Base-by-base conservation (phyloP, 1,140 invertebrate species). In the Drosophila leontia region DNA sequence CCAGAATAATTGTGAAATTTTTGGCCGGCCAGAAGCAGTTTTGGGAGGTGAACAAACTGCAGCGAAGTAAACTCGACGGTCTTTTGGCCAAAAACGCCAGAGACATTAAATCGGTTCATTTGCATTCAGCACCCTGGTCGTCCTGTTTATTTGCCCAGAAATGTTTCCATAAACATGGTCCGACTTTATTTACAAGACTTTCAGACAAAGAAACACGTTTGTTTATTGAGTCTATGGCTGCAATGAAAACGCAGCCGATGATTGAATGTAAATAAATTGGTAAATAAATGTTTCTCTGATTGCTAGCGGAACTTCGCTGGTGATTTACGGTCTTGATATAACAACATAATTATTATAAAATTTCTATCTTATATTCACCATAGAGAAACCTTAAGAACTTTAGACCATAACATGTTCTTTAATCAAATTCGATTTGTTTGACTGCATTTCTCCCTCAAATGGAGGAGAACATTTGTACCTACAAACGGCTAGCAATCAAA, bases 131-230 rank as follows among this genome's bases (percentile, higher is more conserved):
- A 32, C 1, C 48, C 19, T n/a, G 58, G 29, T 48, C 34, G 51
- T 55, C 45, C 64, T 88, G 84, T 90, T 88, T 88, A 84, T 90
- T 84, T 84, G 41, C 32, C 55, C 58, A 80, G 61, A 64, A 65
- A 47, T 70, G 63, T 62, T 72, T 71, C 51, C 55, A 72, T 88
- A 88, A 90, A 88, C 85, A 88, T 19, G 35, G 45, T 17, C 19
- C 9, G 34, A 11, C 35, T 56, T 71, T 67, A 70, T 72, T 80
- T 80, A 83, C 80, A 74, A 55, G 79, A 62, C 35, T 34, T 29
- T 37, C 53, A 44, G 13, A 75, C 44, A 75, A 75, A 65, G 60
- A 64, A 76, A 75, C 23, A 11, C 51, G 3, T 58, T 76, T 55
- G 61, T 75, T 65, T 75, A 75, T 37, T 41, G 34, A 11, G 11